A percentile compares a stretch with the other conserved stretches of the same genome.
Conservation (phyloP, 2,113 vertebrate species). For the Dromiciops gliroides region DNA sequence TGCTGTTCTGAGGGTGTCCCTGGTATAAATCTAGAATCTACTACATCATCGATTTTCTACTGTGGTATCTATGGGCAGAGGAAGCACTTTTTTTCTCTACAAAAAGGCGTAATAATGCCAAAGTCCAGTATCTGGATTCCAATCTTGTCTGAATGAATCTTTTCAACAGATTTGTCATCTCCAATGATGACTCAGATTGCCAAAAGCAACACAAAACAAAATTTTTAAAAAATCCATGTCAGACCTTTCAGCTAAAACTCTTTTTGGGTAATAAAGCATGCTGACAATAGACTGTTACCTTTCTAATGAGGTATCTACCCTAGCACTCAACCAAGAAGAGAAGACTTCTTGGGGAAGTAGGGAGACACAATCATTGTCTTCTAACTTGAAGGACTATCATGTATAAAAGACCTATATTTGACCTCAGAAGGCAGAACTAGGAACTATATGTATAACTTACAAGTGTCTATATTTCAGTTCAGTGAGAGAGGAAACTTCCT, state of each 20-base stretch:
- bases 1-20: constrained; percentile 7
- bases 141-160: constrained; percentile 69
- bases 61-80: constrained; percentile 8
- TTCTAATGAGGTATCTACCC: constrained; percentile 60
- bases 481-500: neutral
- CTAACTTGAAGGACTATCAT: neutral
- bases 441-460: neutral
- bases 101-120: constrained; percentile 75
- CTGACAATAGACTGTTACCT: constrained; percentile 19
- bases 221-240: constrained; percentile 52
- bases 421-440: neutral
- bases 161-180: constrained; percentile 75
- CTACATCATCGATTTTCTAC: constrained; percentile 57
- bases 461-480: neutral
- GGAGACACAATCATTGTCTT: neutral
- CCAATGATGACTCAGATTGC: constrained; percentile 65
- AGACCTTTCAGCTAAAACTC: constrained; percentile 57
- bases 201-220: constrained; percentile 68
- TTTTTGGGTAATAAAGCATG: constrained; percentile 60
- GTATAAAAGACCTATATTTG: neutral
- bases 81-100: constrained; percentile 61
- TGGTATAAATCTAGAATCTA: constrained; percentile 17
- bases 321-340: neutral
- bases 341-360: neutral
- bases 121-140: constrained; percentile 30